Conservation (phyloP, 2,888 invertebrate species). For the Dryocosmus kuriphilus region DNA sequence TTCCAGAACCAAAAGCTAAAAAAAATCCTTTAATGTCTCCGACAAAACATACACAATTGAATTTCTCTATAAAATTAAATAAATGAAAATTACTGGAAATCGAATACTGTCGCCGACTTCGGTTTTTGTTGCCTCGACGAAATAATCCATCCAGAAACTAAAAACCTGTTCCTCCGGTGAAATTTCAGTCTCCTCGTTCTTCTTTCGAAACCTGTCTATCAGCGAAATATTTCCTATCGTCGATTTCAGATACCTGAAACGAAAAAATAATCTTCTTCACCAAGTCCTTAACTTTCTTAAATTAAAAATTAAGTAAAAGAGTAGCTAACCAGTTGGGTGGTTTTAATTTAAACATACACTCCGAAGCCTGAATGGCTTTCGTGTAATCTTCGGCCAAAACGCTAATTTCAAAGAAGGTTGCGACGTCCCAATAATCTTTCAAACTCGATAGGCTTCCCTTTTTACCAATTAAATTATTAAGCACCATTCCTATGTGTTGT, state of each 20-base stretch:
- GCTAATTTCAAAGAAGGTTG: conserved; percentile 98
- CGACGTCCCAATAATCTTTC: conserved; percentile 99
- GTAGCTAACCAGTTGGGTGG: conserved; percentile 87
- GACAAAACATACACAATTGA: conserved; percentile 13
- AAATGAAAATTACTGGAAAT: conserved; percentile 86
- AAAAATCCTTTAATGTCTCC: conserved; percentile 49
- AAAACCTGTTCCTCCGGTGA: conserved; percentile 93
- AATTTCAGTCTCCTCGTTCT: conserved; percentile 84
- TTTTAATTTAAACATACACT: conserved; percentile 94
- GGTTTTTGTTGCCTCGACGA: conserved; percentile 92
- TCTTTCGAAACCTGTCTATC: conserved; percentile 93
- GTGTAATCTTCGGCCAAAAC: conserved; percentile 97
- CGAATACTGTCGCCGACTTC: conserved; percentile 90
- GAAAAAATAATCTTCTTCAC: background rate
- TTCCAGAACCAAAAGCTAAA: conserved; percentile 90
- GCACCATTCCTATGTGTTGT: conserved; percentile 94
- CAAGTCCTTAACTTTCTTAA: background rate
- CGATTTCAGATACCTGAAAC: conserved; percentile 90
- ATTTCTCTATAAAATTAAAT: background rate
- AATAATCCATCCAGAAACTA: conserved; percentile 99
- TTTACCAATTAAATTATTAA: conserved; percentile 98
- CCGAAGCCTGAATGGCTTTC: conserved; percentile 97
- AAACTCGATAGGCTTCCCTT: conserved; percentile 96
- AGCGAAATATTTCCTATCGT: conserved; percentile 97
- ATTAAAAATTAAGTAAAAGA: conserved; percentile 17